Evolutionary conservation across 92 coral and sea anemone species (phyloP).

Genomic region (Epizoanthus scotinus): DNA sequence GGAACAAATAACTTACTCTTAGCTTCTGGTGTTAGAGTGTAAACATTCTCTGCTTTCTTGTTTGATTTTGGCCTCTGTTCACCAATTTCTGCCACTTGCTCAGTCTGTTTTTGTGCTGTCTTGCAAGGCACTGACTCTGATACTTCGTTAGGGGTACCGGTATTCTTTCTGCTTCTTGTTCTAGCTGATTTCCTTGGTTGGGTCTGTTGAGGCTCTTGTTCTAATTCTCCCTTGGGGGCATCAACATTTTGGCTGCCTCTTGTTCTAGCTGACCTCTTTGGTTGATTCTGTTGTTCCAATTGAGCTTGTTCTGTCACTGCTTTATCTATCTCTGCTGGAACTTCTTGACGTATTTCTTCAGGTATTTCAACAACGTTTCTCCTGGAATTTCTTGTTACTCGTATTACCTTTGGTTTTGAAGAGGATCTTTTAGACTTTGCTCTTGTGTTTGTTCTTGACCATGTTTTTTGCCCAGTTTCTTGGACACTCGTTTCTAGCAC

Average conservation of each 20-base stretch:
- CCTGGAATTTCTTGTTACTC: constrained; percentile 26
- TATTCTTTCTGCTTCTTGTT: background rate
- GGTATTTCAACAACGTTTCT: background rate
- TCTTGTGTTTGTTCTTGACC: constrained; percentile 16
- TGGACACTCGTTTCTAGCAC: constrained; percentile 32
- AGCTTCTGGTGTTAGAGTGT: background rate
- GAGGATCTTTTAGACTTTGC: constrained; percentile 1
- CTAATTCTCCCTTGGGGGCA: background rate
- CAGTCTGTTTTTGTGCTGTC: background rate
- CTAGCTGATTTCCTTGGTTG: background rate
- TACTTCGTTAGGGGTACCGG: background rate
- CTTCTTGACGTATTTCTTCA: constrained; percentile 8
- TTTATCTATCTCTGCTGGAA: background rate
- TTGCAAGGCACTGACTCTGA: background rate
- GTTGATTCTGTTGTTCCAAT: background rate
- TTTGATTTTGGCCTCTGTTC: constrained; percentile 5
- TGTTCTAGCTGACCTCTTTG: constrained; percentile 1
- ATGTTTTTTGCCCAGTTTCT: background rate
- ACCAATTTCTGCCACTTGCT: background rate
- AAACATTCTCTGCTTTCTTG: background rate
- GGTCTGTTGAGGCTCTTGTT: background rate
- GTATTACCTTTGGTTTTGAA: background rate
- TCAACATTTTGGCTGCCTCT: background rate
- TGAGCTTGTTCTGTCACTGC: constrained; percentile 15
- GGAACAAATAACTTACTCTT: background rate